Evolutionary conservation across 2,797 vertebrate species (phyloP).

Genomic region (Periophthalmus magnuspinnatus): DNA sequence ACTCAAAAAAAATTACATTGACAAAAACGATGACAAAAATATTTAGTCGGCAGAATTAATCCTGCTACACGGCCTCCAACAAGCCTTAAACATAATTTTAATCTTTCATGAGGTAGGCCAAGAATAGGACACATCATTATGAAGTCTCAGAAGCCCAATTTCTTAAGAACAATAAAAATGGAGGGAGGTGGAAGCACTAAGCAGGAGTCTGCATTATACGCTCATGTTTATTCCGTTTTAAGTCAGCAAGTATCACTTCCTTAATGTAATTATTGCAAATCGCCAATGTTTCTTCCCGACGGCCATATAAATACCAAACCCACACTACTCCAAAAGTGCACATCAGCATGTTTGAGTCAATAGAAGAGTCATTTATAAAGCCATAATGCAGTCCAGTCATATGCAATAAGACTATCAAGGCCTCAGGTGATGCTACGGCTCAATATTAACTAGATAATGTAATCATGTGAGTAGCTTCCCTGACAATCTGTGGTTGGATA

Average conservation of each 20-base stretch:
- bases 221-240: slow-evolving; percentile 70
- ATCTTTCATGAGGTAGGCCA: slow-evolving; percentile 60
- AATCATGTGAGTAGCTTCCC: slow-evolving; percentile 49
- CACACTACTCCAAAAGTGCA: slow-evolving; percentile 41
- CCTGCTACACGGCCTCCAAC: slow-evolving; percentile 25
- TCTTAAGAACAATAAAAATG: slow-evolving; percentile 49
- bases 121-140: slow-evolving; percentile 64
- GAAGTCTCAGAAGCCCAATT: slow-evolving; percentile 64
- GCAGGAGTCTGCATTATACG: slow-evolving; percentile 55
- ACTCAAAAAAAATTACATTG: neutral
- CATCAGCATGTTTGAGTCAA: slow-evolving; percentile 68
- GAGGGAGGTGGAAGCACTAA: slow-evolving; percentile 41
- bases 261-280: slow-evolving; percentile 69
- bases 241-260: slow-evolving; percentile 53
- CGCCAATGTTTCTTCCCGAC: slow-evolving; percentile 35
- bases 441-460: slow-evolving; percentile 66
- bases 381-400: slow-evolving; percentile 40
- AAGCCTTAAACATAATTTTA: slow-evolving; percentile 56
- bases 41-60: neutral
- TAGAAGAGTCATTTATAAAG: slow-evolving; percentile 49
- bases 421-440: slow-evolving; percentile 51
- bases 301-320: slow-evolving; percentile 49
- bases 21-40: neutral
- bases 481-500: slow-evolving; percentile 61
- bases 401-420: slow-evolving; percentile 46